Base-by-base conservation (phyloP, 1,140 invertebrate species). In the Aphaenogaster ashmeadi region DNA sequence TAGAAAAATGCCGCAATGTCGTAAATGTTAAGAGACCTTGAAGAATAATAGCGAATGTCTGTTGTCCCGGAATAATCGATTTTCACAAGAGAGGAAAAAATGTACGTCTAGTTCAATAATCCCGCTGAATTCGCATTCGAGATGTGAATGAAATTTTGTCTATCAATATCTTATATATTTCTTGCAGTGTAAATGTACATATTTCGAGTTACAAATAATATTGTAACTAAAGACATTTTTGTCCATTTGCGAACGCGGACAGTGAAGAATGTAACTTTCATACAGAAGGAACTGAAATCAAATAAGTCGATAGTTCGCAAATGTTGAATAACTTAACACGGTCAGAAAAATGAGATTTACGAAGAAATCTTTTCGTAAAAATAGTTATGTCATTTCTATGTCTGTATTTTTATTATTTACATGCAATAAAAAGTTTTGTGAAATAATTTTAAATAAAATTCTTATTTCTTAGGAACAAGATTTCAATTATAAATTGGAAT, bases 171-270 rank as follows among this genome's bases (percentile, higher is more conserved):
- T 7, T 64, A 60, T 21, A 62, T 41, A 47, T 87, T 69, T 87
- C 44, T 47, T 60, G 13, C 54, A 54, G 72, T 50, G 47, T 52
- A 58, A 83, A 83, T 87, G 54, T 72, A 81, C 44, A 41, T 41
- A 66, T 50, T 33, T 47, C 8, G 52, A 9, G 56, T 33, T 58
- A 60, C 83, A 87, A 89, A 90, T 90, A 84, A 90, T 77, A 77
- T 56, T 54, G 11, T 6, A 9, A 33, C 21, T 21, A 54, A 36
- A 81, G 47, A 84, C 67, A 89, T 87, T 27, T 27, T 27, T 27
- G 62, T 69, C 56, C 33, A 50, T 21, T 36, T 41, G 62, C 33
- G 78, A 64, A 71, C 11, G 15, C 8, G 18, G 11, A 11, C n/a
- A 56, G 13, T 69, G 60, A 90, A 74, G 60, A 60, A 90, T 88